phyloP scores from a whole-genome alignment of 2,888 invertebrate species.

The Sphaerophoria rueppellii region DNA sequence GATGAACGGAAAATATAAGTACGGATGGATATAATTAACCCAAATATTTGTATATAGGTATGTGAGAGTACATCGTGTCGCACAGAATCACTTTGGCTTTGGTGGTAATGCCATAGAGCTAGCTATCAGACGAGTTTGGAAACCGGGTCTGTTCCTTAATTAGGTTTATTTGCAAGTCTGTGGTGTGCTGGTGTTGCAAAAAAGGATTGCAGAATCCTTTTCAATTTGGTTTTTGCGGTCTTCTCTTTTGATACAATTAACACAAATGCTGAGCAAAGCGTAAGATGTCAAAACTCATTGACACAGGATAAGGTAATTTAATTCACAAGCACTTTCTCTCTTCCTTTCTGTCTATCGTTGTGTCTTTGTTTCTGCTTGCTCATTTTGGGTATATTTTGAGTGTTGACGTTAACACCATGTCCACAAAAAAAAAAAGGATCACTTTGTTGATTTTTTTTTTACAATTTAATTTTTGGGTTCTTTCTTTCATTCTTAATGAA shows the following conservation, averaged over 20 bases:
- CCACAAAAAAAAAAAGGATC: neutral
- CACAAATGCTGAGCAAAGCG: slow-evolving; percentile 39
- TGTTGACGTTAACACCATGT: neutral
- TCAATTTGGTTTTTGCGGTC: slow-evolving; percentile 39
- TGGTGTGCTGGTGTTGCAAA: neutral
- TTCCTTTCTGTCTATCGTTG: neutral
- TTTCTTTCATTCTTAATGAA: too few species aligned
- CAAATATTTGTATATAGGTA: slow-evolving; percentile 21
- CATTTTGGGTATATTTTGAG: neutral
- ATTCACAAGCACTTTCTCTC: slow-evolving; percentile 10
- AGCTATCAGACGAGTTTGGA: neutral
- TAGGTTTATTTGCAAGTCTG: slow-evolving; percentile 45
- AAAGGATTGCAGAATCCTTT: slow-evolving; percentile 52
- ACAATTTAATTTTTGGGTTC: too few species aligned
- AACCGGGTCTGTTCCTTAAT: slow-evolving; percentile 45
- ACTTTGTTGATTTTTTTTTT: too few species aligned
- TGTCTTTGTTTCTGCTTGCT: neutral
- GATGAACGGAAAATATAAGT: neutral
- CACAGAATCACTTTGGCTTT: slow-evolving; percentile 20
- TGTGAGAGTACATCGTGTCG: neutral
- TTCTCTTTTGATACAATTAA: slow-evolving; percentile 49
- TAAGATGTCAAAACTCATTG: slow-evolving; percentile 61
- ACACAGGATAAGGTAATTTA: slow-evolving; percentile 49
- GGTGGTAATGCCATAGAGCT: neutral
- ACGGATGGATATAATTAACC: slow-evolving; percentile 54